A percentile compares a stretch with the other conserved stretches of the same genome.
Conservation (phyloP, 2,113 vertebrate species). For the Carettochelys insculpta region DNA sequence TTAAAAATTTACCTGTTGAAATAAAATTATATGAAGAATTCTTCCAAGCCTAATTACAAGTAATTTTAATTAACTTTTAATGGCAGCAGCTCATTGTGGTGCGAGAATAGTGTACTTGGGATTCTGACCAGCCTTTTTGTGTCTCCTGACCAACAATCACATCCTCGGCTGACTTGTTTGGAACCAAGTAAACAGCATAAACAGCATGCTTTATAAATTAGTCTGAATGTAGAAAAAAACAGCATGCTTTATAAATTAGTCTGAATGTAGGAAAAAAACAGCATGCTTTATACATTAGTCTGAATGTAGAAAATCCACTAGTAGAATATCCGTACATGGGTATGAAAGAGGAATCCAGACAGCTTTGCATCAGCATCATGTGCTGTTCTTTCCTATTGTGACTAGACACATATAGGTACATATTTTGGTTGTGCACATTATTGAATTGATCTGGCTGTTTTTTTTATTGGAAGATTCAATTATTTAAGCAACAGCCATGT, state of each 20-base stretch:
- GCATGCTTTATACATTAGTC: background rate
- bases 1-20: background rate
- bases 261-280: too few species aligned
- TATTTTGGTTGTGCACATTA: background rate
- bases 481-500: background rate
- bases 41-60: background rate
- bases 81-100: background rate
- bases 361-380: background rate
- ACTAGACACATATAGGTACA: background rate
- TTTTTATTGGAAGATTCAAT: background rate
- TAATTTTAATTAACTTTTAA: background rate
- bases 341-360: background rate
- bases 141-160: background rate
- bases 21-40: background rate
- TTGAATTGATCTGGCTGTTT: background rate
- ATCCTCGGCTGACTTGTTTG: background rate
- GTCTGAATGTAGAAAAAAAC: background rate
- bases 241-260: background rate
- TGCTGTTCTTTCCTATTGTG: background rate
- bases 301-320: background rate
- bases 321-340: background rate
- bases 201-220: background rate
- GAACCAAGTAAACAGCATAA: background rate
- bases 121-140: background rate
- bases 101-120: rapidly evolving